Evolutionary conservation across 1,140 invertebrate genomes (phyloP).

Genomic region (Ptiloglossa arizonensis): DNA sequence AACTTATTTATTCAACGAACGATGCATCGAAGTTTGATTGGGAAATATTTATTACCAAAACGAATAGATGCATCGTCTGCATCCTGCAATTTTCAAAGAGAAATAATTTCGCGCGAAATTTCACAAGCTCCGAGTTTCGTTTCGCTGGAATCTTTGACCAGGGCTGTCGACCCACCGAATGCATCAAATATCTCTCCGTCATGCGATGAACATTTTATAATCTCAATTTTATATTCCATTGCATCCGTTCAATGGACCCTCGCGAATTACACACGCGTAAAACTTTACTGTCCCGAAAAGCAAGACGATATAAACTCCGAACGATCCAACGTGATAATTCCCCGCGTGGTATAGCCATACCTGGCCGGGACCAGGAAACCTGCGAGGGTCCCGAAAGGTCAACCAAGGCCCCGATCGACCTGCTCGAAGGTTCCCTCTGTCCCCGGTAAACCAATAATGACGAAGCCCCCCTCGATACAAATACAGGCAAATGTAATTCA

Average conservation of each 20-base stretch:
- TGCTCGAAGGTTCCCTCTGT: constrained; percentile 21
- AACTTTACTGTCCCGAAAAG: background rate
- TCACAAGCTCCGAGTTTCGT: too few species aligned
- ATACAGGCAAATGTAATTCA: constrained; percentile 74
- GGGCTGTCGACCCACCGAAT: too few species aligned
- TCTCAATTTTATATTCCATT: background rate
- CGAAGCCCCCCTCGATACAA: constrained; percentile 66
- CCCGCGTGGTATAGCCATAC: constrained; percentile 7
- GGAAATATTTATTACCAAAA: too few species aligned
- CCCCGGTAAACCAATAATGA: constrained; percentile 76
- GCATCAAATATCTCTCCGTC: too few species aligned
- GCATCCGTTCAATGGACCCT: background rate
- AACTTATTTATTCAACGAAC: too few species aligned
- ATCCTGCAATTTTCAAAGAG: too few species aligned
- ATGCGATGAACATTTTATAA: background rate
- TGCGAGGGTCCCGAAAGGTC: constrained; percentile 1
- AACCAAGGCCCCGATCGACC: background rate
- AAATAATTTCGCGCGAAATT: too few species aligned
- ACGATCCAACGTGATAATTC: constrained; percentile 26
- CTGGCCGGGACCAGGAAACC: background rate
- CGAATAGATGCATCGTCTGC: too few species aligned
- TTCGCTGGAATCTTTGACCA: too few species aligned
- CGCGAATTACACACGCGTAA: constrained; percentile 17
- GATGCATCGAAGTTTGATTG: too few species aligned
- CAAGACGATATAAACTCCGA: background rate